phyloP scores from a whole-genome alignment of 1,140 invertebrate species.

The Ips typographus region DNA sequence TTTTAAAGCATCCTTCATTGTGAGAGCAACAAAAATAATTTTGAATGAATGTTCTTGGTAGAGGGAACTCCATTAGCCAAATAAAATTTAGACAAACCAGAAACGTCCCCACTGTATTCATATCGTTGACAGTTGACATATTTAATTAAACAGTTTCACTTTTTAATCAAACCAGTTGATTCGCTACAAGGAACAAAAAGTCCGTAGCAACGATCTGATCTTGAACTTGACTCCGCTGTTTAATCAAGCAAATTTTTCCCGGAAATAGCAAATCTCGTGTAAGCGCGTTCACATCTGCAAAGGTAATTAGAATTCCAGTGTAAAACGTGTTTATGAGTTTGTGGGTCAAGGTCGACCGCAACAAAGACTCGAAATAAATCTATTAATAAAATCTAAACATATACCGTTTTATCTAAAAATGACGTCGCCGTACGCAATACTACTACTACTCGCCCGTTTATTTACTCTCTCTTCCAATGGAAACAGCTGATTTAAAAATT shows the following conservation, averaged over 20 bases:
- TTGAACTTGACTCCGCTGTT: neutral
- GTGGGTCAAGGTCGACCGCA: constrained; percentile 28
- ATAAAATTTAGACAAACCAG: too few relatives aligned
- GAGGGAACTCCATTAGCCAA: too few relatives aligned
- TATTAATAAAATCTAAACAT: constrained; percentile 32
- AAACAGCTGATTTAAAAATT: constrained; percentile 31
- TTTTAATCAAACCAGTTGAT: too few relatives aligned
- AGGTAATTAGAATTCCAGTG: constrained; percentile 31
- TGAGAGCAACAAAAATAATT: too few relatives aligned
- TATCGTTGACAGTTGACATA: too few relatives aligned
- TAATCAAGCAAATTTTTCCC: neutral
- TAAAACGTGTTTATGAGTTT: constrained; percentile 26
- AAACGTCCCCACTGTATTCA: too few relatives aligned
- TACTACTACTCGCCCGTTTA: constrained; percentile 16
- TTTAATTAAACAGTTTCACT: too few relatives aligned
- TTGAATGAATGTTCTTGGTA: too few relatives aligned
- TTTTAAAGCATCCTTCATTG: too few relatives aligned
- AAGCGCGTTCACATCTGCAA: constrained; percentile 6
- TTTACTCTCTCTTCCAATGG: constrained; percentile 17
- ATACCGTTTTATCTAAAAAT: constrained; percentile 29
- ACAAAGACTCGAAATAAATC: constrained; percentile 32
- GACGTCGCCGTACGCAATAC: constrained; percentile 20
- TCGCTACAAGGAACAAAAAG: too few relatives aligned
- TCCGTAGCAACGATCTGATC: neutral
- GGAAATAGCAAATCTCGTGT: neutral